Conservation (phyloP, 2,888 invertebrate genomes). For the Griposia aprilina region DNA sequence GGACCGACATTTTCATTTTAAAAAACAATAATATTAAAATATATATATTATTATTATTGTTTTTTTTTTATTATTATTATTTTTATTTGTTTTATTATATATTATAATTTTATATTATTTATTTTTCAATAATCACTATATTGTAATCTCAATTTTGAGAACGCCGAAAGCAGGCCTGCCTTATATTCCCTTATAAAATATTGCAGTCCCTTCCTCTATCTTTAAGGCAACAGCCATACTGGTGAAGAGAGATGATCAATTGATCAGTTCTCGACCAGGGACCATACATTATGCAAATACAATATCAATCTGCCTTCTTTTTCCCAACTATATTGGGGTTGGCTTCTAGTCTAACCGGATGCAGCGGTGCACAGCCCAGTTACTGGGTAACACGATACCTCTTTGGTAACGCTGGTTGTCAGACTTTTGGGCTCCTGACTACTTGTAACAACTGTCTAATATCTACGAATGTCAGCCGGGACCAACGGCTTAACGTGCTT, state of each 20-base stretch:
- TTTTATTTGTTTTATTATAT: no score
- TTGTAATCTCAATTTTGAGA: no score
- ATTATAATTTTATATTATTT: no score
- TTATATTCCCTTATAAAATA: no score
- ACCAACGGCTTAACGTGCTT: background rate
- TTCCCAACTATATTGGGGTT: background rate
- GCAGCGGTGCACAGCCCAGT: background rate
- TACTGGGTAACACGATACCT: background rate
- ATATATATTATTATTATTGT: no score
- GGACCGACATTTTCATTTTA: no score
- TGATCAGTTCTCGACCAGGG: background rate
- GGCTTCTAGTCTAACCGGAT: background rate
- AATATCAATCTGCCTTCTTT: background rate
- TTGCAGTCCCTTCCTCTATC: background rate
- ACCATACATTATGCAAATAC: background rate
- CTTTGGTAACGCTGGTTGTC: background rate
- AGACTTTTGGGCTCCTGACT: background rate
- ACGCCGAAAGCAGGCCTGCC: background rate
- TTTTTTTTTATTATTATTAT: no score
- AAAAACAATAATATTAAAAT: no score
- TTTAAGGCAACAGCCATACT: background rate
- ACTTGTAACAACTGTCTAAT: background rate
- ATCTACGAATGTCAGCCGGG: background rate
- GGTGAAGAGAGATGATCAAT: background rate
- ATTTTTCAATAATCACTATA: background rate